A percentile compares a stretch with the other conserved stretches of the same genome.
Conservation (phyloP, 2,113 vertebrate genomes). For the Eulacestoma nigropectus region DNA sequence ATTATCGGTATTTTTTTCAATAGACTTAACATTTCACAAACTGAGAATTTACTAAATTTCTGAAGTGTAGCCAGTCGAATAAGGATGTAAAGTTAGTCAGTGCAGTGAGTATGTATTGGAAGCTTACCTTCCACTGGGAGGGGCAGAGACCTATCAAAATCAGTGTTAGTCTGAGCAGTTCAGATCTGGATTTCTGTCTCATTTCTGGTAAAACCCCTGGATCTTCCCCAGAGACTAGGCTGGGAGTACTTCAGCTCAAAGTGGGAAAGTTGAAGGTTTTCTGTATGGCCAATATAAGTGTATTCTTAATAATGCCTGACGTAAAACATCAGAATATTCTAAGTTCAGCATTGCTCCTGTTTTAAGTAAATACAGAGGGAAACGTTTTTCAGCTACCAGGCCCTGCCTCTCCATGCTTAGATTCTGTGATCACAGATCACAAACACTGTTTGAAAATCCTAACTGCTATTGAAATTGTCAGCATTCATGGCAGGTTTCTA, state of each 20-base stretch:
- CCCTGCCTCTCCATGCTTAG: background rate
- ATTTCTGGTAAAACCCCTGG: background rate
- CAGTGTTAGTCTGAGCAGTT: background rate
- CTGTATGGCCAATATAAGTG: background rate
- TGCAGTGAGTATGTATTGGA: background rate
- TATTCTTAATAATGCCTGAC: background rate
- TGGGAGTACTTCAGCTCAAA: background rate
- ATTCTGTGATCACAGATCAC: background rate
- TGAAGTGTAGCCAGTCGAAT: background rate
- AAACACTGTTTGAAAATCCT: background rate
- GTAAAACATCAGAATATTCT: background rate
- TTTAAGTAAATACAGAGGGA: background rate
- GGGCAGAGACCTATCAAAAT: background rate
- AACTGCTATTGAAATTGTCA: background rate
- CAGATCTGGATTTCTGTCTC: background rate
- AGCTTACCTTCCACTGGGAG: background rate
- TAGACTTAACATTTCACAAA: background rate
- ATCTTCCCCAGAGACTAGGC: background rate
- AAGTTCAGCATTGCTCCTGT: background rate
- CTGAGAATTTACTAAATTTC: background rate
- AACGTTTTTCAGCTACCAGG: background rate
- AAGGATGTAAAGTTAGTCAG: background rate
- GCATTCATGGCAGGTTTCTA: background rate
- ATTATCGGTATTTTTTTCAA: slow-evolving; percentile 83
- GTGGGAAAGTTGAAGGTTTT: background rate